Base-by-base conservation (phyloP, 1,140 invertebrate species). In the Brachionus rubens region DNA sequence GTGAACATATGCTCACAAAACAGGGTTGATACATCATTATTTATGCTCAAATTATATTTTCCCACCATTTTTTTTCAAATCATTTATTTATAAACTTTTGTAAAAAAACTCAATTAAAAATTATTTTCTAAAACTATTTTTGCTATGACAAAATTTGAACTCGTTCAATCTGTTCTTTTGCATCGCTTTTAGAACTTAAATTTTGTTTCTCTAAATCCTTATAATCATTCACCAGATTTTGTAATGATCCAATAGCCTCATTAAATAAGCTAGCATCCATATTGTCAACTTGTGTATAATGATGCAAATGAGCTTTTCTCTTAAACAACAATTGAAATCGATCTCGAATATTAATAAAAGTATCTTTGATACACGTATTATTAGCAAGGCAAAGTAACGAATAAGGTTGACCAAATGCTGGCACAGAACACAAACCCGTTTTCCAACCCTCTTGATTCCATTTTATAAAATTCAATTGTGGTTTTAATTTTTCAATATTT, bases 371-470 rank as follows among this genome's bases (percentile, higher is more conserved):
- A 79, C 82, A 85, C 10, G 85, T 84, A 76, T 85, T 86, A 76
- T 86, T 86, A 7, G 83, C 80, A 12, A 86, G 79, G 16, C 83
- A 83, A 0, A 86, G 79, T 6, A 86, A 77, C 1, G 84, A 85
- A 77, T 84, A 81, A 0, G 81, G 80, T 75, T 83, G 83, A 7
- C 82, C 82, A 7, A 84, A 81, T n/a, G 84, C 83, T 7, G 85
- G 80, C 3, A 85, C 81, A 16, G 82, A 80, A 80, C 85, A 86
- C 59, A 86, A 78, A 21, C 85, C 85, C n/a, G 84, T 85, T 79
- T 86, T 86, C 85, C 85, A 86, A 4, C 84, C 84, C 50, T 86
- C 85, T 62, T 80, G 77, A 79, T 86, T 86, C 85, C 85, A 86
- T 46, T 82, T 80, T 56, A 84, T 82, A 79, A 86, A 86, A 62